A percentile compares a stretch with the other conserved stretches of the same genome.
Conservation (phyloP, 2,797 vertebrate species). For the Carapus acus region DNA sequence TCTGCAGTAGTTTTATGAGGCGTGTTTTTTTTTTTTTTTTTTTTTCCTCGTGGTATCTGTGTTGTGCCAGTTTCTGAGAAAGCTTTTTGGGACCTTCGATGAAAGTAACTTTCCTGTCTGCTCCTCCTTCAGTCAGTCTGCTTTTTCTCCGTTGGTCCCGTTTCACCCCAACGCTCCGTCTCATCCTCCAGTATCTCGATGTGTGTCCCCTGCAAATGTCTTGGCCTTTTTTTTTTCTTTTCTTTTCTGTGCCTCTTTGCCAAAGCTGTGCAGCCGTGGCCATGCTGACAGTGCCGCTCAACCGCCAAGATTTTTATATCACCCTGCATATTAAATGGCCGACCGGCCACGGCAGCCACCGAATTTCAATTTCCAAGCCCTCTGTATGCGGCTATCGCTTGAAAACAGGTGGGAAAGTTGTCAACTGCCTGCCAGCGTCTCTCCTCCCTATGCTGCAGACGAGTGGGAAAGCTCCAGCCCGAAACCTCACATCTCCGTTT, state of each 20-base stretch:
- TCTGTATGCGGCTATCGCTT: too few species aligned
- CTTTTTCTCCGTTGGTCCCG: neutral
- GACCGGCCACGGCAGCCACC: too few species aligned
- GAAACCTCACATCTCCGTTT: too few species aligned
- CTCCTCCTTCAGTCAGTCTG: too few species aligned
- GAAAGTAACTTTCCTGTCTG: too few species aligned
- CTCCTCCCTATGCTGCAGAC: too few species aligned
- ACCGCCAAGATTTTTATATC: slow-evolving; percentile 10
- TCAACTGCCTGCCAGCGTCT: too few species aligned
- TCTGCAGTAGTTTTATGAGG: too few species aligned
- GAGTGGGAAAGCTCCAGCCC: too few species aligned
- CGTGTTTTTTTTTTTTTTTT: neutral
- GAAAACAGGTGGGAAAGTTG: too few species aligned
- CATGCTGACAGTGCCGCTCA: slow-evolving; percentile 1
- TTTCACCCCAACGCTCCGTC: slow-evolving; percentile 3
- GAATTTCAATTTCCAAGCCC: too few species aligned
- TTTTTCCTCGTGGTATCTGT: slow-evolving; percentile 5
- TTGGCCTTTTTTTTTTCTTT: neutral
- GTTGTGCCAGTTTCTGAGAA: slow-evolving; percentile 26
- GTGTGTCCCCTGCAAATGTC: neutral
- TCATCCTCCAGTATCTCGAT: slow-evolving; percentile 1
- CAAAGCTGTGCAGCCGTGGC: neutral
- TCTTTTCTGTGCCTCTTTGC: neutral
- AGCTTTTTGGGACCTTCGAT: slow-evolving; percentile 21
- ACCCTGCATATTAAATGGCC: slow-evolving; percentile 1